phyloP scores from a whole-genome alignment of 2,113 vertebrate genomes.

The Phalacrocorax brasilianus region DNA sequence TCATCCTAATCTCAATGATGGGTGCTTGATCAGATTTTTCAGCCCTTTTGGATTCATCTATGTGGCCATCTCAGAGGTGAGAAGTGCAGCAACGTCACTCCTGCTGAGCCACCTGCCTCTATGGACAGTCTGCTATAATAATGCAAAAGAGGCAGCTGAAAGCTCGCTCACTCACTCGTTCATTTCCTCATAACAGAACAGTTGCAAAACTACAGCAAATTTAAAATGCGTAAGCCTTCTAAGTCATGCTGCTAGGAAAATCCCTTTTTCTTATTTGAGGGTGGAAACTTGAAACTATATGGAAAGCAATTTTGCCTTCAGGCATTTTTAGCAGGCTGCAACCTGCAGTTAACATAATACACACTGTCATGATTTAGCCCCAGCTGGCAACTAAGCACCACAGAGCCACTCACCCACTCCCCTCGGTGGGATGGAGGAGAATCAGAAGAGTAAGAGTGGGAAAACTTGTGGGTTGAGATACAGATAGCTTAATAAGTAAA shows the following conservation, averaged over 20 bases:
- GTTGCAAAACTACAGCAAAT: neutral
- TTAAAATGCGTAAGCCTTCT: neutral
- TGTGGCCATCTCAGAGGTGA: neutral
- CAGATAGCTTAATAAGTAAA: too few species aligned
- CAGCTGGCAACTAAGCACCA: too few species aligned
- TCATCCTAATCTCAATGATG: neutral
- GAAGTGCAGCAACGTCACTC: neutral
- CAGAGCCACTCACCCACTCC: too few species aligned
- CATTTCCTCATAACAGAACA: neutral
- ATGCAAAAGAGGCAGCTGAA: neutral
- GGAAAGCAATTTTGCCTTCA: neutral
- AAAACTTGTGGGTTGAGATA: too few species aligned
- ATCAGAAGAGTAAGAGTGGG: too few species aligned
- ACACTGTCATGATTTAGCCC: neutral
- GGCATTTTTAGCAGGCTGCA: neutral
- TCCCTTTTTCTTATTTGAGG: neutral
- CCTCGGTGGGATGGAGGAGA: too few species aligned
- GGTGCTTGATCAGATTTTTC: neutral
- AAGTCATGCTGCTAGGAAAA: conserved; percentile 18
- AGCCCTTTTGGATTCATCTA: neutral
- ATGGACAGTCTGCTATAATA: neutral
- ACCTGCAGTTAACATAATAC: neutral
- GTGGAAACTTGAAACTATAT: neutral
- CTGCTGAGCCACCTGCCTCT: neutral
- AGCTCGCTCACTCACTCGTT: neutral